A percentile compares a stretch with the other conserved stretches of the same genome.
Evolutionary conservation across 2,113 vertebrate species (phyloP).

Genomic region (Crotalus helleri): DNA sequence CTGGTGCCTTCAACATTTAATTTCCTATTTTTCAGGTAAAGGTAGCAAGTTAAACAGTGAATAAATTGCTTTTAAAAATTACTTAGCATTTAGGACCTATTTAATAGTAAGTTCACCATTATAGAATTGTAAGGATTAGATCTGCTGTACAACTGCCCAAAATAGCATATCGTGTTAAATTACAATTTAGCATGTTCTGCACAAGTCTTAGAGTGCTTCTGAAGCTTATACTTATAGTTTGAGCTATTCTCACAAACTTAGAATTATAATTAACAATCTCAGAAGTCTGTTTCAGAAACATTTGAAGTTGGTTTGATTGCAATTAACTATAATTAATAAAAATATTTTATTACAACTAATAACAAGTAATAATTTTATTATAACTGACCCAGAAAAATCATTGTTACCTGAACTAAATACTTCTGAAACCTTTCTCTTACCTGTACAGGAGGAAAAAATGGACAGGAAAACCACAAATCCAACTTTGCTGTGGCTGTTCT

Average conservation of each 20-base stretch:
- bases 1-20: not conserved
- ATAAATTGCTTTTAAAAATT: not conserved
- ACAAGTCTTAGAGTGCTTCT: not conserved
- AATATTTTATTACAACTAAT: not conserved
- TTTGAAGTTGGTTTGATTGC: not conserved
- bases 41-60: not conserved
- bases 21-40: not conserved
- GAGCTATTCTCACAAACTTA: not conserved
- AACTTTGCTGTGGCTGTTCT: not conserved
- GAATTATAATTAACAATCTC: not conserved
- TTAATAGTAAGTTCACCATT: not conserved
- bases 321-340: not conserved
- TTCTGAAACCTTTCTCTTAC: not conserved
- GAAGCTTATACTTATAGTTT: not conserved
- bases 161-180: not conserved
- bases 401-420: not conserved
- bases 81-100: not conserved
- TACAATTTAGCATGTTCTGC: not conserved
- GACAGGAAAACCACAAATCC: not conserved
- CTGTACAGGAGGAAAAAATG: too few relatives aligned
- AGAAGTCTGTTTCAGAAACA: not conserved
- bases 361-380: too few relatives aligned
- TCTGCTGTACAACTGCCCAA: not conserved
- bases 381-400: not conserved
- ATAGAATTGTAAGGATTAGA: not conserved